Conservation (phyloP, 2,113 vertebrate species). For the Phrynocephalus versicolor region DNA sequence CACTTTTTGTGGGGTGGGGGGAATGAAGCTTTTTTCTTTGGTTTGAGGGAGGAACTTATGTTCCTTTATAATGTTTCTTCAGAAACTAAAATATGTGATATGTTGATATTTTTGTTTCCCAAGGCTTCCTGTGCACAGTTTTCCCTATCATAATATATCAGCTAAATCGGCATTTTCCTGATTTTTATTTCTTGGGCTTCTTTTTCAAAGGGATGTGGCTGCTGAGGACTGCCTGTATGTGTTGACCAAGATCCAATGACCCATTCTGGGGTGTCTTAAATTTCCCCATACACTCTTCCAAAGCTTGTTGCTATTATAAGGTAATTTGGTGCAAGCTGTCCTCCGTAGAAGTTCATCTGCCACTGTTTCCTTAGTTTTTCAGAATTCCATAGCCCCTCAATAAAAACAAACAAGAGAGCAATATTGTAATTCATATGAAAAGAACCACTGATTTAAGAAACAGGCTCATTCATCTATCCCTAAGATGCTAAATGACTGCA, state of each 20-base stretch:
- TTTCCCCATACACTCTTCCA: not conserved
- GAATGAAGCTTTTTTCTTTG: not conserved
- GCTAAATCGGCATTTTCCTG: not conserved
- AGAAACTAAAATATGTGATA: rapidly evolving
- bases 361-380: no score
- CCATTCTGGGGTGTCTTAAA: not conserved
- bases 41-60: not conserved
- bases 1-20: not conserved
- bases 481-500: no score
- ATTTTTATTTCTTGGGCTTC: not conserved
- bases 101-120: not conserved
- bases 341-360: not conserved
- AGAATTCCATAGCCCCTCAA: no score
- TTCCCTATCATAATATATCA: not conserved
- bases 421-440: no score
- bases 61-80: not conserved
- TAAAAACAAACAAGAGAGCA: no score
- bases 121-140: not conserved
- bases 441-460: no score
- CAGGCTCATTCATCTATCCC: no score
- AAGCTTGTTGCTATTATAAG: no score
- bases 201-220: not conserved
- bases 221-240: not conserved
- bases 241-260: not conserved
- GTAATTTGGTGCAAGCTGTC: not conserved